phyloP scores from a whole-genome alignment of 2,888 invertebrate species.

The Zeuzera pyrina region DNA sequence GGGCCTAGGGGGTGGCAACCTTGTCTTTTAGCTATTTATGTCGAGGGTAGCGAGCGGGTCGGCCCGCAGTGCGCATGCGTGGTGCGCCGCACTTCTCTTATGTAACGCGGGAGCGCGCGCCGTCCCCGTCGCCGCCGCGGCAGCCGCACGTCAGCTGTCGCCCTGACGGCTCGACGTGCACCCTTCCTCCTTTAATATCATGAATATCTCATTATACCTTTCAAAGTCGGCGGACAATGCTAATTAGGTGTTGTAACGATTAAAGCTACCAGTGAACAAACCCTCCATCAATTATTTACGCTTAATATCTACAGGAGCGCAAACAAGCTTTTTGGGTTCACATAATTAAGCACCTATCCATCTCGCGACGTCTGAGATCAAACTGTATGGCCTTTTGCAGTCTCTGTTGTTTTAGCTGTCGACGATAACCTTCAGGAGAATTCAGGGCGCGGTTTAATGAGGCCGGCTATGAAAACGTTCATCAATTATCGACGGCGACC shows the following conservation, averaged over 20 bases:
- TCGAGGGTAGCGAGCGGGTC: constrained; percentile 54
- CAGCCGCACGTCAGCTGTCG: constrained; percentile 19
- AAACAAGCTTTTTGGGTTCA: neutral
- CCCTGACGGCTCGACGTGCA: constrained; percentile 21
- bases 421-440: constrained; percentile 54
- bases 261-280: no score
- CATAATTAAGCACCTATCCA: neutral
- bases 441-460: constrained; percentile 68
- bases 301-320: neutral
- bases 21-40: constrained; percentile 72
- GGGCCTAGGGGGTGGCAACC: constrained; percentile 65
- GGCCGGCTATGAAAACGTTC: constrained; percentile 61
- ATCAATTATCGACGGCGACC: constrained; percentile 68
- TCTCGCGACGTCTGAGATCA: neutral
- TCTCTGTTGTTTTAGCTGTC: no score
- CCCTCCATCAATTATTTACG: neutral
- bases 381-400: neutral
- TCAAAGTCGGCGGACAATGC: no score
- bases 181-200: neutral
- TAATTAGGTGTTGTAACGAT: no score
- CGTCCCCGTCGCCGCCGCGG: constrained; percentile 10
- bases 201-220: no score
- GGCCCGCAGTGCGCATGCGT: constrained; percentile 54
- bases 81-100: constrained; percentile 54
- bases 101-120: constrained; percentile 44